Percentiles rank a stretch among this genome's conserved stretches.
Conservation (phyloP, 1,140 invertebrate species). For the Drosophila sechellia region DNA sequence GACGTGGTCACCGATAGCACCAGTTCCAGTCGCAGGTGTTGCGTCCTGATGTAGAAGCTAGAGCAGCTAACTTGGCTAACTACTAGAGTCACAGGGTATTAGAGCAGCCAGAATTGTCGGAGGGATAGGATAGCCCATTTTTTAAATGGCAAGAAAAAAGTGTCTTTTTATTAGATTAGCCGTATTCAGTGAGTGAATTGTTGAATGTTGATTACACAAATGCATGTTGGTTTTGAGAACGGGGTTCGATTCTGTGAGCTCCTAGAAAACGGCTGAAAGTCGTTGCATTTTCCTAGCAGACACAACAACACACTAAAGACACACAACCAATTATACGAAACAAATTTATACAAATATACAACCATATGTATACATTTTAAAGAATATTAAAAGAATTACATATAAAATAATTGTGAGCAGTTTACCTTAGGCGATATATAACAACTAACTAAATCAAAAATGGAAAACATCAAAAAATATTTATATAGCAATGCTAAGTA, state of each 20-base stretch:
- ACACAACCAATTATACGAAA: constrained; percentile 49
- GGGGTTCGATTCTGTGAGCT: constrained; percentile 70
- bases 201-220: constrained; percentile 34
- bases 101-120: constrained; percentile 12
- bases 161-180: constrained; percentile 74
- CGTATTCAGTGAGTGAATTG: constrained; percentile 56
- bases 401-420: constrained; percentile 58
- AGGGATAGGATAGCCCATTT: constrained; percentile 17
- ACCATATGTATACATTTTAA: constrained; percentile 49
- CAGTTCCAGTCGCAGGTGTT: constrained; percentile 87
- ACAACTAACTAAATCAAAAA: constrained; percentile 47
- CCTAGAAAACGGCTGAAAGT: constrained; percentile 64
- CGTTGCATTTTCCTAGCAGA: constrained; percentile 72
- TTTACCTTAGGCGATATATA: constrained; percentile 64
- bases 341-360: constrained; percentile 51
- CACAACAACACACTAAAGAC: constrained; percentile 17
- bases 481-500: constrained; percentile 34
- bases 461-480: constrained; percentile 33
- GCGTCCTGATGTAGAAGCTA: constrained; percentile 80
- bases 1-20: constrained; percentile 88
- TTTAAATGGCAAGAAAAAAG: constrained; percentile 45
- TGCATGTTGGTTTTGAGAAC: constrained; percentile 32
- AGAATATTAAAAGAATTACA: constrained; percentile 11
- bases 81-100: constrained; percentile 27
- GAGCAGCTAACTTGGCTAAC: not conserved